Base-by-base conservation (phyloP, 2,113 vertebrate genomes). In the Pelmatolapia mariae region DNA sequence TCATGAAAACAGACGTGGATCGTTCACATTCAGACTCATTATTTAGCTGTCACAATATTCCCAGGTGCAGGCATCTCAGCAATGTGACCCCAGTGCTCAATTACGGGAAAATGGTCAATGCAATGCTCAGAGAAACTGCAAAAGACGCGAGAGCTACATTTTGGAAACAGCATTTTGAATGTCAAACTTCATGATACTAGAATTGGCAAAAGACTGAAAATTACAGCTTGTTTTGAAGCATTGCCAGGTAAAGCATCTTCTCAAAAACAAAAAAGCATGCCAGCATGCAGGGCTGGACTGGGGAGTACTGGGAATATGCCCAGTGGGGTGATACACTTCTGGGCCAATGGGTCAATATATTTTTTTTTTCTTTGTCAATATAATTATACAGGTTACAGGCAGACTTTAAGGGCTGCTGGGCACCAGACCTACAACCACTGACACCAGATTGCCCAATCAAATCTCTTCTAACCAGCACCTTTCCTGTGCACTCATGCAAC, bases 61-160 rank as follows among this genome's bases (percentile, higher is more conserved):
- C 13, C 68, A 73, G 22, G 1, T 26, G 40, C 15, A 15, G 68
- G 6, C 19, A 38, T 66, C 61, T 38, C 63, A 73, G n/a, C 66
- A 47, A 26, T 45, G 15, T 47, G 40, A 47, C 22, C 15, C 40
- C 22, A 0, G 9, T 18, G 68, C 22, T 26, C 68, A 45, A 13
- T 68, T 38, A 68, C 11, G 2, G 33, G 19, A 68, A 68, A 68
- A 68, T 38, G 3, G 12, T 40, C 36, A 40, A 40, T 68, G 5
- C 9, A 2, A 26, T 47, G 15, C 13, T 47, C 15, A 47, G 68
- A 47, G 4, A 73, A 73, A 26, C 50, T 52, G 22, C 22, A 29
- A 45, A 73, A 45, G 22, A 26, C 0, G 0, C 1, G 0, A 24
- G 22, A 45, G 40, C 40, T 45, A 73, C 68, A 1, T 63, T 7